These are phyloP conservation scores for Zaprionus camerounensis DNA, from an alignment of 1,140 invertebrate species.

Conservation along the genomic window DNA sequence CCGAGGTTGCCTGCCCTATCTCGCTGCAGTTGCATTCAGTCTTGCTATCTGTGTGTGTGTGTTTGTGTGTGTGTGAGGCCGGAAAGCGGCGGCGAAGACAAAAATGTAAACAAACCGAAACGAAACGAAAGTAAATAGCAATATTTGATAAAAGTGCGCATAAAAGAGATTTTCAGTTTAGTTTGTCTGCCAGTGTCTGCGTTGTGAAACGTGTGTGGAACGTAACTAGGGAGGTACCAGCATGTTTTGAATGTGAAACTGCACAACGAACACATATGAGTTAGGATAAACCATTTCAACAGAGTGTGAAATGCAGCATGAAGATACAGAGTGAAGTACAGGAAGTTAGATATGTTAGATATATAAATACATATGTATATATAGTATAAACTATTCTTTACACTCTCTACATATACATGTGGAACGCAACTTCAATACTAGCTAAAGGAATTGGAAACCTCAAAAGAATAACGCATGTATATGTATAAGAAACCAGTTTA, in stretches of 20 bases:
- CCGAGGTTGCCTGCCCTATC: constrained; percentile 40
- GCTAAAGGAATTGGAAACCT: background rate
- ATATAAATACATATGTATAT: background rate
- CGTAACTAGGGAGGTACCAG: background rate
- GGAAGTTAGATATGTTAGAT: background rate
- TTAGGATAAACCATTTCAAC: background rate
- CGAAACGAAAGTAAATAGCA: constrained; percentile 60
- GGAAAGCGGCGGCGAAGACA: constrained; percentile 72
- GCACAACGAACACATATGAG: constrained; percentile 1
- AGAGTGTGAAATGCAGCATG: background rate
- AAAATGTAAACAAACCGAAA: constrained; percentile 75
- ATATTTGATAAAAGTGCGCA: constrained; percentile 76
- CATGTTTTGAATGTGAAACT: constrained; percentile 1
- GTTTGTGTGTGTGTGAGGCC: constrained; percentile 37
- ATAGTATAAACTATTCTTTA: background rate
- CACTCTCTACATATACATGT: background rate
- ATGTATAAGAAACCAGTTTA: background rate
- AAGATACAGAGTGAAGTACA: background rate
- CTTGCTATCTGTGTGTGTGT: constrained; percentile 21
- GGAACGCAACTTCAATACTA: background rate
- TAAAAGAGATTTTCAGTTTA: constrained; percentile 64
- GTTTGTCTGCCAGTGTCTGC: constrained; percentile 37
- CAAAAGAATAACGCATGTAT: background rate
- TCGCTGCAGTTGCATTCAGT: constrained; percentile 25
- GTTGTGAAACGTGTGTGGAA: constrained; percentile 45